Percentiles rank a stretch among this genome's conserved stretches.
phyloP scores from a whole-genome alignment of 1,140 invertebrate genomes.

The Yoshiicerus persimilis region DNA sequence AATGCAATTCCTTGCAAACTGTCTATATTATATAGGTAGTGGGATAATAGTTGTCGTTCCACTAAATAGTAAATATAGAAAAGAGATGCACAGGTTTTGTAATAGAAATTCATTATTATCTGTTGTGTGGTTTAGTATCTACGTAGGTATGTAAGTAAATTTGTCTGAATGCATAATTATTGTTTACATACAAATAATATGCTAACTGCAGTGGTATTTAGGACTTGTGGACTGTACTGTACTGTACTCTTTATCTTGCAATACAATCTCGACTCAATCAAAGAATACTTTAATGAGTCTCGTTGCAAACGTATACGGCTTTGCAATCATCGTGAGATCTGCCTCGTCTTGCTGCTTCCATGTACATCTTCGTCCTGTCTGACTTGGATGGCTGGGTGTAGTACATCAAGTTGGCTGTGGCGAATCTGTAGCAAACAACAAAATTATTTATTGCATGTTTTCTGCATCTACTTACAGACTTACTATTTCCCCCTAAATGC shows the following conservation, averaged over 20 bases:
- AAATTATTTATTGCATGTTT: neutral
- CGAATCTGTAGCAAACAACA: conserved; percentile 38
- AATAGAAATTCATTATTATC: neutral
- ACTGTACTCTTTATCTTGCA: neutral
- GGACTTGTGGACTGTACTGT: conserved; percentile 16
- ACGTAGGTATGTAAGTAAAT: neutral
- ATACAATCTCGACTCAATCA: neutral
- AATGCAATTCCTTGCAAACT: neutral
- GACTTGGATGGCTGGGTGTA: conserved; percentile 42
- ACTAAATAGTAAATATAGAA: neutral
- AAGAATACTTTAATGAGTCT: conserved; percentile 29
- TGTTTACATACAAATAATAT: neutral
- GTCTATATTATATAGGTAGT: too few relatives aligned
- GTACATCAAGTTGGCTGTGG: conserved; percentile 49
- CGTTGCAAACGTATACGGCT: conserved; percentile 42
- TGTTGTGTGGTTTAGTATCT: neutral
- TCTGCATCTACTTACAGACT: neutral
- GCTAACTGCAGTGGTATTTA: neutral
- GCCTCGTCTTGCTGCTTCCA: conserved; percentile 46
- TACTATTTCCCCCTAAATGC: neutral
- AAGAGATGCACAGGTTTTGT: neutral
- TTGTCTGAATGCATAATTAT: neutral
- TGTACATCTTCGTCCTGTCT: conserved; percentile 41
- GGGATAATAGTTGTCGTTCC: neutral
- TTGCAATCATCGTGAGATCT: conserved; percentile 48